Evolutionary conservation across 2,113 vertebrate genomes (phyloP), one percentile per base, ranked within the genome.

Genomic region (Eonycteris spelaea): DNA sequence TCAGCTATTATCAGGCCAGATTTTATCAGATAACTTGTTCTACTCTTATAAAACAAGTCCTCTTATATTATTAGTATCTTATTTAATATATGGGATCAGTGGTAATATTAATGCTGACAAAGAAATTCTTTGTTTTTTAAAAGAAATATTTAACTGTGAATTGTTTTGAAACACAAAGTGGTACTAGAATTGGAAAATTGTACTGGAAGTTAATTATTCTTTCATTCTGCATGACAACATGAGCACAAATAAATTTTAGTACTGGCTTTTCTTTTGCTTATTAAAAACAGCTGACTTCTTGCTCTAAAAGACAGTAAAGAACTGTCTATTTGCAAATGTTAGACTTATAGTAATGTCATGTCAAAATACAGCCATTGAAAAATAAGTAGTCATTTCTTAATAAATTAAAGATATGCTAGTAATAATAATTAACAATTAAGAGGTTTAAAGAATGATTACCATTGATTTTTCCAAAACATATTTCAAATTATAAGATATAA

Each of bases 391-490:
- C 38, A 61, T 14, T 59, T 91, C 45, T 94, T 77, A 82, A n/a
- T 59, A 73, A 77, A 74, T 92, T 75, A 55, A 33, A 94, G 7
- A 78, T 3, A 75, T 43, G 51, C 53, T 89, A 33, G 6, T 87
- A 87, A 30, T 80, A 84, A 80, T 18, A 73, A 75, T 51, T 65
- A 38, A 79, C 19, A 83, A 30, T 83, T 48, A 51, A 91, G 11
- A 75, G 7, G 5, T 57, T 95, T 95, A 40, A 33, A 80, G 19
- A n/a, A 79, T 48, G 33, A 45, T 78, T 93, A 68, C 73, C 30
- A 94, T 30, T 63, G 14, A 59, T 86, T 94, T 89, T 95, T 86
- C 38, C 5, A 90, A 95, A 85, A 75, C 22, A 78, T 82, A 78
- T 79, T 73, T 86, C 33, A 94, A 59, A 83, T 38, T 68, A 55